phyloP scores from a whole-genome alignment of 2,797 vertebrate species.

The Eulemur rubriventer region DNA sequence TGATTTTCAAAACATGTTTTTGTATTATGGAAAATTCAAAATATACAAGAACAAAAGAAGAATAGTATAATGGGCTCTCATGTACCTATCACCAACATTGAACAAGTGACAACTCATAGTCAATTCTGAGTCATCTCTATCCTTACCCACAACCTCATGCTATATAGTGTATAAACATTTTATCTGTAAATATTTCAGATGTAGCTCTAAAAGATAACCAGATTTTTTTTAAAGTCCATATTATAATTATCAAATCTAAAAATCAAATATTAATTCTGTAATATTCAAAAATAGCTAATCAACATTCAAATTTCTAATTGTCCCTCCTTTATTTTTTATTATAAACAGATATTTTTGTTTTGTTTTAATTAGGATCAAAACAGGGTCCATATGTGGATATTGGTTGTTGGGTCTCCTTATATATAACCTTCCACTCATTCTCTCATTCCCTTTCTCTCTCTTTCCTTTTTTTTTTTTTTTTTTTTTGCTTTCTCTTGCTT shows the following conservation, averaged over 20 bases:
- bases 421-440: fast-evolving
- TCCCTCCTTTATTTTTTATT: not conserved
- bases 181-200: not conserved
- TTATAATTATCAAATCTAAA: not conserved
- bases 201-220: not conserved
- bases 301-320: not conserved
- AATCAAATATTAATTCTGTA: not conserved
- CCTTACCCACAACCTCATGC: fast-evolving
- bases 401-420: not conserved
- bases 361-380: not conserved
- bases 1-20: not conserved
- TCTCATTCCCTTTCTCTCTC: fast-evolving
- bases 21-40: not conserved
- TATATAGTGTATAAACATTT: not conserved
- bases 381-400: fast-evolving
- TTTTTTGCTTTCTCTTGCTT: not conserved
- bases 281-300: not conserved
- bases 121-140: not conserved
- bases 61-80: not conserved
- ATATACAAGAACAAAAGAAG: not conserved
- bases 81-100: not conserved
- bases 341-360: not conserved
- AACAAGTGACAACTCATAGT: not conserved
- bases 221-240: not conserved
- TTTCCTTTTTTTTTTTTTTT: not conserved